Evolutionary conservation across 2,797 vertebrate genomes (phyloP).

Genomic region (Premnoplex brunnescens): DNA sequence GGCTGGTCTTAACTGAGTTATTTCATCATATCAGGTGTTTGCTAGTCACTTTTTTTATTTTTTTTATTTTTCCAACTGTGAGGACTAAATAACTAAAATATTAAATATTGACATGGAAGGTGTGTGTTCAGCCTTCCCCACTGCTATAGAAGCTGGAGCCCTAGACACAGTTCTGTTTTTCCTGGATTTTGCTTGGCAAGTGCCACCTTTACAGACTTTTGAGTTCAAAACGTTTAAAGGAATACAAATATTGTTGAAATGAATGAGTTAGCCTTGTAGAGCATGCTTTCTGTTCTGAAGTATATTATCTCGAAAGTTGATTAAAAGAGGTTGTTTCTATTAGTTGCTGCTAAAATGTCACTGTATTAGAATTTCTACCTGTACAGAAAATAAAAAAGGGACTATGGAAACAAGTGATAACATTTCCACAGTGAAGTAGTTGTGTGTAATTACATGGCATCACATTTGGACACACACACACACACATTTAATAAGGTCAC

Average conservation of each 20-base stretch:
- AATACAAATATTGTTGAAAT: not conserved
- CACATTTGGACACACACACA: not conserved
- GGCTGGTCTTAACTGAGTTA: not conserved
- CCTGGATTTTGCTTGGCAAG: not conserved
- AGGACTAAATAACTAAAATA: not conserved
- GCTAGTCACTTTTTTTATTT: not conserved
- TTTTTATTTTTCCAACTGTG: not conserved
- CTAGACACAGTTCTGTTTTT: not conserved
- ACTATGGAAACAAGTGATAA: not conserved
- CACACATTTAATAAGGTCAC: not conserved
- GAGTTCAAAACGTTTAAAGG: not conserved
- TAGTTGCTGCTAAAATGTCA: not conserved
- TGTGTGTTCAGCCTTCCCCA: not conserved
- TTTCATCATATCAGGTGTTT: not conserved
- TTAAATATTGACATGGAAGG: not conserved
- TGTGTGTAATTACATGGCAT: not conserved
- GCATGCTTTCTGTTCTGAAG: not conserved
- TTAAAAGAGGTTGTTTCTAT: slow-evolving; percentile 2
- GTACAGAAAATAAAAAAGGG: not conserved
- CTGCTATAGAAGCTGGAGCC: not conserved
- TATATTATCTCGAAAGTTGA: slow-evolving; percentile 6
- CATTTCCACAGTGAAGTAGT: not conserved
- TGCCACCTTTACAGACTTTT: not conserved
- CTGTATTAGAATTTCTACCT: not conserved
- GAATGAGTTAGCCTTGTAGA: not conserved